Evolutionary conservation across 2,797 vertebrate genomes (phyloP).

Genomic region (Hoplostethus mediterraneus): DNA sequence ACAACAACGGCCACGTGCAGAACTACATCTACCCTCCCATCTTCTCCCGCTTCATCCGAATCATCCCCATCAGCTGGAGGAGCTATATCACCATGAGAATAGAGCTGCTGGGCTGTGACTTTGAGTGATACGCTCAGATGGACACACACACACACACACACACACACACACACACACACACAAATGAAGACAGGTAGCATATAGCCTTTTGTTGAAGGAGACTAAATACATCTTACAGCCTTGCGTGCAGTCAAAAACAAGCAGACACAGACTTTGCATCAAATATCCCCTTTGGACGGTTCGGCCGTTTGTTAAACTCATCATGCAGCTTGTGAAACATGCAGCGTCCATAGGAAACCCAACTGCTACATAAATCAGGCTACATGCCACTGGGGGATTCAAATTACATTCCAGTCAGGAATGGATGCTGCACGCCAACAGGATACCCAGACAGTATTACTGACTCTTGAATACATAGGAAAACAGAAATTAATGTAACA

Average conservation of each 20-base stretch:
- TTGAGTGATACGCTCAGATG: slow-evolving; percentile 71
- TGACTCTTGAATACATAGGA: neutral
- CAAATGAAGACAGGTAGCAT: neutral
- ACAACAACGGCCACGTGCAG: slow-evolving; percentile 85
- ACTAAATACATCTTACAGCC: neutral
- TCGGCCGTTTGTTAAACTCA: neutral
- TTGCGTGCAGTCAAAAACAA: neutral
- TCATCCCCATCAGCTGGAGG: slow-evolving; percentile 90
- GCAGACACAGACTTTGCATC: too few species aligned
- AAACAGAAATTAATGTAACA: neutral
- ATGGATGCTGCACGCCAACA: neutral
- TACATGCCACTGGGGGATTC: neutral
- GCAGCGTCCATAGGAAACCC: neutral
- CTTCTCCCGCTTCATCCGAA: slow-evolving; percentile 90
- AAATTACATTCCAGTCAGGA: neutral
- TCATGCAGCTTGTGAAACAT: slow-evolving; percentile 3
- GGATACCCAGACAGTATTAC: neutral
- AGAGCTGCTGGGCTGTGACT: slow-evolving; percentile 94
- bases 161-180: slow-evolving; percentile 1
- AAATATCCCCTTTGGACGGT: neutral
- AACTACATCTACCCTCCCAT: slow-evolving; percentile 94
- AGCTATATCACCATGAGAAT: slow-evolving; percentile 90
- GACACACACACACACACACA: neutral
- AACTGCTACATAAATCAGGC: slow-evolving; percentile 6
- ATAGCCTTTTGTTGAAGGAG: too few species aligned